These are phyloP conservation scores for Dynastes maya DNA, from an alignment of 2,888 invertebrate genomes.

Conservation along the genomic window DNA sequence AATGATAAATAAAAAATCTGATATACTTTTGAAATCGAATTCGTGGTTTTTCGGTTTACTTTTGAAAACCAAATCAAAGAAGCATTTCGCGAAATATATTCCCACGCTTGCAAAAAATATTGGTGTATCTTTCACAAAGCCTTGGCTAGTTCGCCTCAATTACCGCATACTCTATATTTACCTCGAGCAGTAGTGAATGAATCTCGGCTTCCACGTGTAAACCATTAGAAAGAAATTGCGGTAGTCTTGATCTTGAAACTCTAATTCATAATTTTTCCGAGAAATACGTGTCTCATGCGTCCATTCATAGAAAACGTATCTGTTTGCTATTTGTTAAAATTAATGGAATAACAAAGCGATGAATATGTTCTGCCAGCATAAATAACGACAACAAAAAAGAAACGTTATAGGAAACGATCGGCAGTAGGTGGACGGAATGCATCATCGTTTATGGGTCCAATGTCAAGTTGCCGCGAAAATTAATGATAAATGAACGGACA, in stretches of 20 bases:
- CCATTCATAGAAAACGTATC: background rate
- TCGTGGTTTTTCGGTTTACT: too few relatives aligned
- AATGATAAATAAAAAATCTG: too few relatives aligned
- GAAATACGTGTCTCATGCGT: background rate
- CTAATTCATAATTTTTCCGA: background rate
- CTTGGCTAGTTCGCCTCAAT: background rate
- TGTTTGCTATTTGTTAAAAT: conserved; percentile 17
- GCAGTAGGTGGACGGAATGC: conserved; percentile 7
- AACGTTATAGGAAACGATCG: conserved; percentile 23
- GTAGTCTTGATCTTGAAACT: background rate
- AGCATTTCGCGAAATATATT: too few relatives aligned
- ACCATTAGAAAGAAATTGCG: background rate
- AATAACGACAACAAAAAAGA: background rate
- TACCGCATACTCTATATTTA: background rate
- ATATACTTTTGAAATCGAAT: too few relatives aligned
- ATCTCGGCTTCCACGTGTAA: background rate
- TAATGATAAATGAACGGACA: conserved; percentile 11
- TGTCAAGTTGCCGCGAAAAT: conserved; percentile 30
- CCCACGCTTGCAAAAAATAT: too few relatives aligned
- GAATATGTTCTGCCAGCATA: conserved; percentile 11
- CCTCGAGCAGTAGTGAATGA: background rate
- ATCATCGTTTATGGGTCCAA: conserved; percentile 26
- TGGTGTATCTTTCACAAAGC: too few relatives aligned
- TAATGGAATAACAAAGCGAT: conserved; percentile 33
- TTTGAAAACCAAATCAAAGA: too few relatives aligned